Evolutionary conservation across 2,797 vertebrate species (phyloP), one percentile per base, ranked within the genome.

Genomic region (Erpetoichthys calabaricus): DNA sequence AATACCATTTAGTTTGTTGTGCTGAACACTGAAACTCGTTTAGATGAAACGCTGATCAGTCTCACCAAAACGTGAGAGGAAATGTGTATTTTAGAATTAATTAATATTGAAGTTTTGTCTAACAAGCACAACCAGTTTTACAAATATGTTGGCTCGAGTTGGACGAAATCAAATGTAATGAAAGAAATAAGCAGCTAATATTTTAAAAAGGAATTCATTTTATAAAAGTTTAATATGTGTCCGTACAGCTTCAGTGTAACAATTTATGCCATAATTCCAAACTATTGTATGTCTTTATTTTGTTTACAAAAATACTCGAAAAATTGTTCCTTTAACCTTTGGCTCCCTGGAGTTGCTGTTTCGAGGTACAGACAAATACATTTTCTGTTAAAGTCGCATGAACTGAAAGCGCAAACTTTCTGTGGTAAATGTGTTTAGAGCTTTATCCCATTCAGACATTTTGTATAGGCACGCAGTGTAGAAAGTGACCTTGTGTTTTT

Each of bases 81-180:
- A 68, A 69, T 80, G 75, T 77, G 75, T 85, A 84, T 85, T 88
- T 88, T 85, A 86, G 83, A 80, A 80, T 84, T 80, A 73, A 62
- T 68, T 68, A 74, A 73, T 78, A 73, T 76, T 79, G 81, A 81
- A 75, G 80, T 84, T 90, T 89, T 86, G 82, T 77, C 78, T 85
- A 85, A 87, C 74, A 92, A 93, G 91, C 91, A 96, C 89, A 94
- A 88, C 77, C 63, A 78, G 71, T 81, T 86, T 86, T 85, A 75
- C 83, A 82, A 68, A 68, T 73, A 70, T 68, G 67, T 71, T 63
- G 74, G 71, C 65, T 65, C 55, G 67, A 70, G 73, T 72, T 69
- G 60, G 57, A 45, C 46, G 51, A 55, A 61, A 51, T 51, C 56
- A 59, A 61, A 58, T 57, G 55, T 65, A 72, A 49, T 65, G 57